Evolutionary conservation across 2,797 vertebrate genomes (phyloP), one percentile per base, ranked within the genome.

Genomic region (Bovichtus variegatus): DNA sequence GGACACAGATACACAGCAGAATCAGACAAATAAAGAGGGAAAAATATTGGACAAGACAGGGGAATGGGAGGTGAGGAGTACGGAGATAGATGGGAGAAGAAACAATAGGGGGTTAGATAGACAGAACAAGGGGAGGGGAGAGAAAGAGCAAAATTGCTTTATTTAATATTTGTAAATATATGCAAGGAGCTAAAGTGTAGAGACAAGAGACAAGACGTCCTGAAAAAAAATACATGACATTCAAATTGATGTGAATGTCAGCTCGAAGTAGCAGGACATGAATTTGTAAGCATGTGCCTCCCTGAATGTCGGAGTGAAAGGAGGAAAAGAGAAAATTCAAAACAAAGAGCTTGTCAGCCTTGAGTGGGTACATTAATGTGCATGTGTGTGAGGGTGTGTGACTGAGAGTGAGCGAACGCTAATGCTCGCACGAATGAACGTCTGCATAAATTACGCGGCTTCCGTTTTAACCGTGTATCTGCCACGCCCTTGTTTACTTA

Each of bases 201-300:
- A 93, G 90, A 93, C 90, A 92, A 93, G 89, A 91, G 92, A 93
- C 88, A 83, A 91, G 87, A 85, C 80, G n/a, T 91, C 75, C 84
- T 77, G 80, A 78, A 88, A 90, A 82, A 44, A 43, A 92, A 87
- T 11, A 92, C 87, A 93, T 83, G 91, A 91, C 93, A 94, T 93
- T 93, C 87, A 93, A 92, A 94, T 93, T 92, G 89, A 91, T 90
- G 85, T 90, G 92, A 93, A 94, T 93, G 93, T 95, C 94, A 92
- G 90, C 83, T 85, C 69, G 75, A 84, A 90, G 89, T 87, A 87
- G 86, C 74, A 83, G 91, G 92, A 92, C 91, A 87, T 89, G 91
- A 87, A 92, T 93, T 91, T 91, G 87, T 88, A 89, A 91, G 92
- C 64, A 41, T 74, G 82, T 75, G 84, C 80, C 84, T 92, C 84